Percentiles rank a stretch among this genome's conserved stretches.
phyloP scores from a whole-genome alignment of 2,113 vertebrate species.

The Psophia crepitans region DNA sequence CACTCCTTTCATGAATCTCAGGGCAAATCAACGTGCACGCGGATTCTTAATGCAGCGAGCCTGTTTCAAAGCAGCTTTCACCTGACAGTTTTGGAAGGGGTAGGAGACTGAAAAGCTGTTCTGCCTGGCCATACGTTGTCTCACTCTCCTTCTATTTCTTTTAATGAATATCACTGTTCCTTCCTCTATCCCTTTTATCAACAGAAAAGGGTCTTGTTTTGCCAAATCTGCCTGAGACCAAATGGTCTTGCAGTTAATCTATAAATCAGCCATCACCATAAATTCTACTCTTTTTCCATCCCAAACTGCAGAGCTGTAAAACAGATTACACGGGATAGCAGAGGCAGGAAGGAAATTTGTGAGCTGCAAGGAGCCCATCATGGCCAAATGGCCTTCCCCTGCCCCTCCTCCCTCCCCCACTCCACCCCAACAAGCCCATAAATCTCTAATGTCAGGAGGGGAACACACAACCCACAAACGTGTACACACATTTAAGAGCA shows the following conservation, averaged over 20 bases:
- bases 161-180: conserved; percentile 26
- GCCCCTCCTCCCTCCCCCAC: background rate
- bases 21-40: background rate
- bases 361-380: conserved; percentile 25
- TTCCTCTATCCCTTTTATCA: conserved; percentile 36
- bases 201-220: conserved; percentile 31
- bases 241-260: conserved; percentile 44
- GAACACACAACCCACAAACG: background rate
- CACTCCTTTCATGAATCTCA: background rate
- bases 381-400: background rate
- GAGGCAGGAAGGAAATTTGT: conserved; percentile 37
- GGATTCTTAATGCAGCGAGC: background rate
- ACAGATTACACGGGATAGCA: conserved; percentile 34
- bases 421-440: background rate
- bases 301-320: conserved; percentile 49
- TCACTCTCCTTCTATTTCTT: conserved; percentile 32
- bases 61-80: background rate
- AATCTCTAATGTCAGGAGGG: background rate
- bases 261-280: conserved; percentile 64
- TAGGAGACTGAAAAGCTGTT: background rate
- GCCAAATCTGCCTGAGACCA: conserved; percentile 54
- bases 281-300: conserved; percentile 42
- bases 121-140: conserved; percentile 12
- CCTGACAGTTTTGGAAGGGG: background rate
- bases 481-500: background rate